These are phyloP conservation scores for Aradus depressus DNA, from an alignment of 2,888 invertebrate species.

Conservation along the genomic window DNA sequence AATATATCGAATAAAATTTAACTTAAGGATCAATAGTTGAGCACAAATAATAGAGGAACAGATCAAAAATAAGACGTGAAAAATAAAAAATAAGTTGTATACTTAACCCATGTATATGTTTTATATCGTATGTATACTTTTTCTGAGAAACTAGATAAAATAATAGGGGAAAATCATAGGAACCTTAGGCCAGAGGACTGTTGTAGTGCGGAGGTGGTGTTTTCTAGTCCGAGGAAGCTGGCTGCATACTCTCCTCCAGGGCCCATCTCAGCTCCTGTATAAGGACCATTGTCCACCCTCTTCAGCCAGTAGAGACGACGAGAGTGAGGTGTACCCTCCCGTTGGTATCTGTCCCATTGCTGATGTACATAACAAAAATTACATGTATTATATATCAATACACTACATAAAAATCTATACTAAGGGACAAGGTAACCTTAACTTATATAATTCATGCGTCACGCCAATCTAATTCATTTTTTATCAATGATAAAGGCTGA, in stretches of 20 bases:
- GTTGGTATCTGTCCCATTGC: conserved; percentile 87
- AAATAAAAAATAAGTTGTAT: not conserved
- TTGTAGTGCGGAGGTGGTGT: too few relatives aligned
- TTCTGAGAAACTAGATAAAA: not conserved
- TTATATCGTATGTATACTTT: not conserved
- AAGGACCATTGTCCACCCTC: conserved; percentile 78
- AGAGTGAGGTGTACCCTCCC: conserved; percentile 69
- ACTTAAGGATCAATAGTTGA: too few relatives aligned
- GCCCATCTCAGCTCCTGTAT: conserved; percentile 79
- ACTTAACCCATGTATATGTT: not conserved
- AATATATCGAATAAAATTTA: too few relatives aligned
- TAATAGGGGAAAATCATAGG: not conserved
- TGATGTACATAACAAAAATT: conserved; percentile 50
- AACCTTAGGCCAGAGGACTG: too few relatives aligned
- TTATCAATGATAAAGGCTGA: too few relatives aligned
- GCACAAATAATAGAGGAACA: too few relatives aligned
- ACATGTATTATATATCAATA: too few relatives aligned
- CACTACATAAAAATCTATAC: too few relatives aligned
- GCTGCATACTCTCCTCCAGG: conserved; percentile 87
- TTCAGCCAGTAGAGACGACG: conserved; percentile 89
- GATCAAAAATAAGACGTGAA: too few relatives aligned
- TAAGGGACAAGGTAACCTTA: too few relatives aligned
- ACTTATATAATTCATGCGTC: too few relatives aligned
- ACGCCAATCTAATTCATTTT: too few relatives aligned
- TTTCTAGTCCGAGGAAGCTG: conserved; percentile 47